phyloP scores from a whole-genome alignment of 2,888 invertebrate genomes.

The Gnatocerus cornutus region DNA sequence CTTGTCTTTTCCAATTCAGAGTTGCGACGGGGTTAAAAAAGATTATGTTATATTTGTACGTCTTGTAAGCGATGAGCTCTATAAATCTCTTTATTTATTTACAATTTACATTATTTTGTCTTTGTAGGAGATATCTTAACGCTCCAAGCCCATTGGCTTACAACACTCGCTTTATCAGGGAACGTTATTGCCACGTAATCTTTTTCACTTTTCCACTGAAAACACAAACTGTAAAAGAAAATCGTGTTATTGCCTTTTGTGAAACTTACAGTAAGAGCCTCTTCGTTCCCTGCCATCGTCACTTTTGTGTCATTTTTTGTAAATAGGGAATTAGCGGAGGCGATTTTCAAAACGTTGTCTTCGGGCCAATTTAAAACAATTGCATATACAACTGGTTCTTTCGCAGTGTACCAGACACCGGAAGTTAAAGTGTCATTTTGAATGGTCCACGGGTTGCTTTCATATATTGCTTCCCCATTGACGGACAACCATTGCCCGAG shows the following conservation, averaged over 20 bases:
- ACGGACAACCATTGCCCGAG: constrained; percentile 85
- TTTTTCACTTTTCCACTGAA: constrained; percentile 15
- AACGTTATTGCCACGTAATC: constrained; percentile 9
- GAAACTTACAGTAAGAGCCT: constrained; percentile 9
- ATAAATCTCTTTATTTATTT: no score
- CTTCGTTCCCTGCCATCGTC: constrained; percentile 27
- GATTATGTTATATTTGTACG: no score
- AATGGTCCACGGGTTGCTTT: constrained; percentile 82
- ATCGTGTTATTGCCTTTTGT: background rate
- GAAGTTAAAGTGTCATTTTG: constrained; percentile 87
- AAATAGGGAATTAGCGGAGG: constrained; percentile 13
- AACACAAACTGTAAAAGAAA: background rate
- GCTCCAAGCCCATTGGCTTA: constrained; percentile 37
- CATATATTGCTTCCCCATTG: constrained; percentile 92
- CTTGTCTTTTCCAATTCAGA: no score
- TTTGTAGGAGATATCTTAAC: constrained; percentile 19
- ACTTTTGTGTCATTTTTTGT: background rate
- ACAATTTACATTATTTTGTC: constrained; percentile 1
- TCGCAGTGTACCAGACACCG: constrained; percentile 65
- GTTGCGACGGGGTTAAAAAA: no score
- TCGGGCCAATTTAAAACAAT: constrained; percentile 82
- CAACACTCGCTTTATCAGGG: constrained; percentile 2
- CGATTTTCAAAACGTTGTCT: constrained; percentile 64
- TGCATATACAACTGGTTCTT: constrained; percentile 75
- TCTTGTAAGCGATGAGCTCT: no score